Conservation (phyloP, 2,797 vertebrate species). For the Melanotaenia parkinsoni region DNA sequence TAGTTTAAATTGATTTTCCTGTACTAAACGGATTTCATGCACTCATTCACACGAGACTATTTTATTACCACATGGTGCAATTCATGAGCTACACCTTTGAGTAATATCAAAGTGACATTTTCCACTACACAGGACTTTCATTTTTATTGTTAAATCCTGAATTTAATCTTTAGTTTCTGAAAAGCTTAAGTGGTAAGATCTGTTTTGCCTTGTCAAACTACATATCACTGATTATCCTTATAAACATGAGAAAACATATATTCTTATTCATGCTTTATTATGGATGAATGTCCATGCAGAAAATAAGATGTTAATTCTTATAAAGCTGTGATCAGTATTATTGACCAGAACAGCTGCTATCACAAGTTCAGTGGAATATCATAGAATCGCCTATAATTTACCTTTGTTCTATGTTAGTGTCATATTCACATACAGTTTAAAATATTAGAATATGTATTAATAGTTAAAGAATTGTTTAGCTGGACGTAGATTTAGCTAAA, state of each 20-base stretch:
- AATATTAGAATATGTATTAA: not conserved
- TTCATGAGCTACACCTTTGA: not conserved
- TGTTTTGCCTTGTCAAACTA: conserved; percentile 7
- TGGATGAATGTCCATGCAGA: conserved; percentile 1
- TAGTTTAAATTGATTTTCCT: conserved; percentile 6
- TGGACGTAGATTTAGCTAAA: not conserved
- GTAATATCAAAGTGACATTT: not conserved
- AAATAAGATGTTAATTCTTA: conserved; percentile 16
- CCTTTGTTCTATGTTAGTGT: not conserved
- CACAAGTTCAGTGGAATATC: conserved; percentile 5
- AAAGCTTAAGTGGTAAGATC: not conserved
- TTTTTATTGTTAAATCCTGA: not conserved
- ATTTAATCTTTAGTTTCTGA: not conserved
- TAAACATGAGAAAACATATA: conserved; percentile 6
- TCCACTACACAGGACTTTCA: conserved; percentile 4
- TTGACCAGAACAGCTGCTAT: conserved; percentile 2
- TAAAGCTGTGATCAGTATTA: conserved; percentile 21
- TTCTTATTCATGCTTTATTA: not conserved
- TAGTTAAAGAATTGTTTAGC: not conserved
- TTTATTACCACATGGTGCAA: conserved; percentile 11
- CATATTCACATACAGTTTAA: not conserved
- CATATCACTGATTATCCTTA: not conserved
- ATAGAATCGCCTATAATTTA: not conserved
- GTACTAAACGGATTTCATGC: conserved; percentile 10
- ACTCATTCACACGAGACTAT: not conserved